Base-by-base conservation (phyloP, 2,113 vertebrate genomes). In the Boulengeromyrus knoepffleri region DNA sequence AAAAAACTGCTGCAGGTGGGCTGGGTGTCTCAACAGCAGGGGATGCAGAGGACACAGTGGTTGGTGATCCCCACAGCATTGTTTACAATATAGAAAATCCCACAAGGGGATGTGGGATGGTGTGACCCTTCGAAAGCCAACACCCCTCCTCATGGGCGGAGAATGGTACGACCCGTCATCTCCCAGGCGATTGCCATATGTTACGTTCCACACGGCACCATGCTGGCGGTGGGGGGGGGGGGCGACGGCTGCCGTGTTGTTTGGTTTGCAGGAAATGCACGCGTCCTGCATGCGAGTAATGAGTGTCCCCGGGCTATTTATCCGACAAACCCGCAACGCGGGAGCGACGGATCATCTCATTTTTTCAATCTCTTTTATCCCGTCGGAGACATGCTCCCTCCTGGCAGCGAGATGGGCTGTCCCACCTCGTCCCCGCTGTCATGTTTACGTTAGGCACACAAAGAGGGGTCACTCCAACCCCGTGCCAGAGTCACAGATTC, bases 181-280 rank as follows among this genome's bases (percentile, higher is more conserved):
- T 91, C 89, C 85, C 80, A 53, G n/a, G 77, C 90, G 90, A 49
- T 88, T 36, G 52, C 88, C 92, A 93, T 91, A 89, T 93, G 90
- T 91, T 88, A 39, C 89, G 85, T 80, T 47, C 77, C 49, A 52
- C 56, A 66, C 45, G 17, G 56, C 85, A 56, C 49, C 89, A 46
- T 47, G 39, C 52, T 84, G 89, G 80, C 42, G 10, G 27, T 27
- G 9, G 58, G 24, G 58, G 53, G n/a, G n/a, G 31, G 56, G n/a
- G n/a, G 62, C 52, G 46, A 77, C 39, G 42, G 50, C 80, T 19
- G 89, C 89, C 36, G n/a, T 62, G 9, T 24, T 89, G 56, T 92
- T 90, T 52, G 70, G 24, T 66, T 91, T 88, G 90, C 88, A 87
- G 74, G 52, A 90, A 27, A 84, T 74, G 87, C 58, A 56, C 46